These are phyloP conservation scores for Drosophila neotestacea DNA, from an alignment of 2,888 invertebrate species.

Conservation along the genomic window DNA sequence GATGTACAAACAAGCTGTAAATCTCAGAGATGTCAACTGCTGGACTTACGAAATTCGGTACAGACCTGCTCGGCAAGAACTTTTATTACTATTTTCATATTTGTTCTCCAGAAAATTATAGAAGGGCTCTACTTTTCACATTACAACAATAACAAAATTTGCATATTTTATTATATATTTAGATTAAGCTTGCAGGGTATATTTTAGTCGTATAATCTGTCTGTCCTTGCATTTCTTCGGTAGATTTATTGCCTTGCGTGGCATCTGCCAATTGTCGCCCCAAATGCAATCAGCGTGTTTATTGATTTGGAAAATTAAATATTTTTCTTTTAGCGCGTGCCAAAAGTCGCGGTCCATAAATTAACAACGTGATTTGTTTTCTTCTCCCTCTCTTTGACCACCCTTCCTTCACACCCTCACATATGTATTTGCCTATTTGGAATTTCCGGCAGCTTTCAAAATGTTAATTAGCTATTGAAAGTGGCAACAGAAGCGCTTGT, in stretches of 20 bases:
- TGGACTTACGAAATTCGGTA: neutral
- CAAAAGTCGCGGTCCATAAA: slow-evolving; percentile 69
- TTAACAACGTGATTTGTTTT: slow-evolving; percentile 68
- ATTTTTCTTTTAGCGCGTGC: slow-evolving; percentile 68
- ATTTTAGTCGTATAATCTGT: neutral
- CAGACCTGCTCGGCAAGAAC: too few species aligned
- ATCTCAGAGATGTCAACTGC: neutral
- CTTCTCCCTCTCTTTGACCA: neutral
- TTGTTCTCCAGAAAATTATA: neutral
- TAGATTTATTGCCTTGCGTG: slow-evolving; percentile 73
- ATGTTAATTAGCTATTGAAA: slow-evolving; percentile 71
- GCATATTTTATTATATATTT: too few species aligned
- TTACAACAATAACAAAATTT: too few species aligned
- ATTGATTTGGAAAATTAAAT: slow-evolving; percentile 81
- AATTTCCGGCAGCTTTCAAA: slow-evolving; percentile 56
- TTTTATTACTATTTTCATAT: too few species aligned
- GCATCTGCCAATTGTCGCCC: slow-evolving; percentile 75
- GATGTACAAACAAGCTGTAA: neutral
- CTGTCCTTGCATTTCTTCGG: slow-evolving; percentile 33
- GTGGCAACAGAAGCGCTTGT: slow-evolving; percentile 6
- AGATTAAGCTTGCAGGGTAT: slow-evolving; percentile 10
- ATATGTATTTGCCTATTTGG: slow-evolving; percentile 32
- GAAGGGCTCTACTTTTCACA: neutral
- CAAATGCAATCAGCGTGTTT: slow-evolving; percentile 80
- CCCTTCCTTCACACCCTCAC: slow-evolving; percentile 7